Evolutionary conservation across 23 tunicate genomes (phyloP).

Genomic region (Phallusia fumigata): DNA sequence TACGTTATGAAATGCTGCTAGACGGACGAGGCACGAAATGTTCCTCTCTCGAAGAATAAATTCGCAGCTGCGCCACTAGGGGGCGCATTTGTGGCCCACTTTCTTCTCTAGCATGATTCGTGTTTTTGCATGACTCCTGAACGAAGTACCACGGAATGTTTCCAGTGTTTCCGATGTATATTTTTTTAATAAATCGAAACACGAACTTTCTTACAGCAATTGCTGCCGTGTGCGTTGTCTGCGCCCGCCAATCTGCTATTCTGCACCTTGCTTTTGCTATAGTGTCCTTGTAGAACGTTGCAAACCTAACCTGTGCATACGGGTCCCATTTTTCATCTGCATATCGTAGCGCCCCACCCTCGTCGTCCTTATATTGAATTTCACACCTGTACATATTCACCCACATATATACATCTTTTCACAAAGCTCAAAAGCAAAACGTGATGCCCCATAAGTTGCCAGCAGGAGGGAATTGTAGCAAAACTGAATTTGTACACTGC

Average conservation of each 20-base stretch:
- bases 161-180: slow-evolving; percentile 25
- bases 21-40: too few species aligned
- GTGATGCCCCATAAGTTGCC: not conserved
- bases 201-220: not conserved
- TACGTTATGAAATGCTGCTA: slow-evolving; percentile 1
- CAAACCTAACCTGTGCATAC: not conserved
- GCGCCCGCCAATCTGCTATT: not conserved
- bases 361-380: not conserved
- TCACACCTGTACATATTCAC: not conserved
- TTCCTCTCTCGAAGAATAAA: too few species aligned
- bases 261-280: not conserved
- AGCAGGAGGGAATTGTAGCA: too few species aligned
- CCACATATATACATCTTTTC: not conserved
- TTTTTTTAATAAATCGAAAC: slow-evolving; percentile 17
- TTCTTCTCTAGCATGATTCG: not conserved
- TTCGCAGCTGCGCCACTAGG: too few species aligned
- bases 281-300: not conserved
- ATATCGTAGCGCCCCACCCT: not conserved
- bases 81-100: too few species aligned
- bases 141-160: not conserved
- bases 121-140: not conserved
- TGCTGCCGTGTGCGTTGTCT: not conserved
- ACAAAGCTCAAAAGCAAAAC: too few species aligned
- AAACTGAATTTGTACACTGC: too few species aligned
- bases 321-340: too few species aligned